Percentiles rank a stretch among this genome's conserved stretches.
Conservation (phyloP, 2,113 vertebrate species). For the Nibea albiflora region DNA sequence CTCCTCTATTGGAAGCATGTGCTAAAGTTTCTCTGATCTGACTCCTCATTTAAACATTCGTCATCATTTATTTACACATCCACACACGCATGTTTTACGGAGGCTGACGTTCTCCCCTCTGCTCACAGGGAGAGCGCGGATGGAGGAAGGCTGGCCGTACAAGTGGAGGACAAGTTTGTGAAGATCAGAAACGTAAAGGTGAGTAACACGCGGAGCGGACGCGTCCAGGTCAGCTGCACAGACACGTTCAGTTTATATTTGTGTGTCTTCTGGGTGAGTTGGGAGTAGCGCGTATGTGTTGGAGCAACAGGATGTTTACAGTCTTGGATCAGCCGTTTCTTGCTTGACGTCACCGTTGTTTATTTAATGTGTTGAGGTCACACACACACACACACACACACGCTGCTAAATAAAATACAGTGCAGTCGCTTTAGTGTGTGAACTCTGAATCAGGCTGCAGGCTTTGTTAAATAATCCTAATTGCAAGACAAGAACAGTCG, state of each 20-base stretch:
- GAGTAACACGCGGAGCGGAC: slow-evolving; percentile 35
- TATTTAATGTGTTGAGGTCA: slow-evolving; percentile 52
- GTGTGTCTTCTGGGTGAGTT: background rate
- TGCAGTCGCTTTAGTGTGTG: background rate
- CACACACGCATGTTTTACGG: background rate
- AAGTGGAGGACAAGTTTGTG: slow-evolving; percentile 91
- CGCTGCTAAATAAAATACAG: background rate
- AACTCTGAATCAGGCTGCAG: background rate
- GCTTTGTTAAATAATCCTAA: background rate
- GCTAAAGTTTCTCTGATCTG: background rate
- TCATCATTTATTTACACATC: background rate
- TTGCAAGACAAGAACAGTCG: background rate
- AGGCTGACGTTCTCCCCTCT: slow-evolving; percentile 12
- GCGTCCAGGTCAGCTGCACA: background rate
- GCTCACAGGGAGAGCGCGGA: slow-evolving; percentile 89
- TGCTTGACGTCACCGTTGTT: slow-evolving; percentile 68
- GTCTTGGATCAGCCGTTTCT: slow-evolving; percentile 62
- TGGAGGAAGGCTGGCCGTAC: slow-evolving; percentile 89
- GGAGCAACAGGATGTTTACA: slow-evolving; percentile 79
- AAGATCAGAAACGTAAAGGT: slow-evolving; percentile 94
- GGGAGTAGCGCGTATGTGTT: slow-evolving; percentile 38
- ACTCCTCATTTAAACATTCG: slow-evolving; percentile 2
- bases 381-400: slow-evolving; percentile 11
- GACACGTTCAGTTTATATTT: background rate
- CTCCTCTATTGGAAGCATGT: slow-evolving; percentile 9